Percentiles rank a stretch among this genome's conserved stretches.
Conservation (phyloP, 2,888 invertebrate genomes). For the Nebria brevicollis region DNA sequence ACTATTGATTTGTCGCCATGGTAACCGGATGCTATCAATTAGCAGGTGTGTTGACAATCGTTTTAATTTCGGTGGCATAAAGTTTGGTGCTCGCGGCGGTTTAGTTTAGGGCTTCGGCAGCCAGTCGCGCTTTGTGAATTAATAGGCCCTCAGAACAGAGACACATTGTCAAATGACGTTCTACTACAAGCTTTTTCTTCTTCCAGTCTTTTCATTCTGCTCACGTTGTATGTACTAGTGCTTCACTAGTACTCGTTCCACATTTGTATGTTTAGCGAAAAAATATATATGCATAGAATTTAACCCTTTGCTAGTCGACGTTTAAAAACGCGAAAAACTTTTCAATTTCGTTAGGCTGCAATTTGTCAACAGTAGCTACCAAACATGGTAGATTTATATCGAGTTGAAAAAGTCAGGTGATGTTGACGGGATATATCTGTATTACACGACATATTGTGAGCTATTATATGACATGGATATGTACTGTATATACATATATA, state of each 20-base stretch:
- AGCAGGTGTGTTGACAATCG: conserved; percentile 46
- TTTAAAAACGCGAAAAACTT: background rate
- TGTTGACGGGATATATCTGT: conserved; percentile 11
- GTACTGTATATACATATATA: background rate
- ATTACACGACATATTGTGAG: background rate
- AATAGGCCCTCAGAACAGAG: conserved; percentile 13
- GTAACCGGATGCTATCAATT: conserved; percentile 41
- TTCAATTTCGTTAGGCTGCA: background rate
- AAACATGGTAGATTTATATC: background rate
- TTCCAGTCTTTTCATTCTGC: background rate
- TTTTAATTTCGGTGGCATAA: conserved; percentile 40
- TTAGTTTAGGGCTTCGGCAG: conserved; percentile 15
- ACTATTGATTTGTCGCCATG: conserved; percentile 37
- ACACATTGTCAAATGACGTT: background rate
- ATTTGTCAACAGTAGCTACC: background rate
- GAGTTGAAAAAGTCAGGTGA: conserved; percentile 10
- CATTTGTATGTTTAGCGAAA: background rate
- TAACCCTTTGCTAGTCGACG: too few relatives aligned
- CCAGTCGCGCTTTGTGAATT: conserved; percentile 9
- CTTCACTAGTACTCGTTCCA: background rate
- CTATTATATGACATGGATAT: conserved; percentile 14
- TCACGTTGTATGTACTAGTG: background rate
- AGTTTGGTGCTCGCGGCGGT: conserved; percentile 9
- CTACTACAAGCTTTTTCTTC: background rate
- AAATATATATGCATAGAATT: too few relatives aligned